A percentile compares a stretch with the other conserved stretches of the same genome.
These are phyloP conservation scores for Threskiornis aethiopicus DNA, from an alignment of 2,797 vertebrate species.

Conservation along the genomic window DNA sequence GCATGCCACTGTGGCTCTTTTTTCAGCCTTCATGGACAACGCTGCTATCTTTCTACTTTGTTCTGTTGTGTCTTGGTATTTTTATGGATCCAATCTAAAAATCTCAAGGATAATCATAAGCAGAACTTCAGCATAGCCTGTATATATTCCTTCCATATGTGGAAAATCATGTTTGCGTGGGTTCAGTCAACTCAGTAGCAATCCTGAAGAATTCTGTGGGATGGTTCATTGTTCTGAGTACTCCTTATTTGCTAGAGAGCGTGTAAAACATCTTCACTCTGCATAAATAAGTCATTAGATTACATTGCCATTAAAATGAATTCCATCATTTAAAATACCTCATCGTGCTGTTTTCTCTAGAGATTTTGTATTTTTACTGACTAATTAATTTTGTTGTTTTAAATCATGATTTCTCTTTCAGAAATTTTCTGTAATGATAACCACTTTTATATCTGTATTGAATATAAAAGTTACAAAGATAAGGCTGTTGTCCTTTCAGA, in stretches of 20 bases:
- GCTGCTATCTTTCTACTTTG: fast-evolving
- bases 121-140: neutral
- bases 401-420: neutral
- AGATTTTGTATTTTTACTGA: neutral
- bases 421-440: neutral
- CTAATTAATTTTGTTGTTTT: neutral
- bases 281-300: neutral
- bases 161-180: slow-evolving; percentile 1
- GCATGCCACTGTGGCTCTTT: neutral
- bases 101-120: neutral
- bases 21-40: neutral
- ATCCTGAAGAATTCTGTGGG: slow-evolving; percentile 24
- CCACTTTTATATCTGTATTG: neutral
- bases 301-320: neutral
- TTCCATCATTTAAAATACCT: neutral
- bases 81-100: neutral
- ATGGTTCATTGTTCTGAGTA: slow-evolving; percentile 5
- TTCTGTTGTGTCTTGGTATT: neutral
- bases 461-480: neutral
- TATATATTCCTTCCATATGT: slow-evolving; percentile 33
- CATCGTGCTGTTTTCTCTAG: neutral
- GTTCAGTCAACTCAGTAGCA: slow-evolving; percentile 37
- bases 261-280: neutral
- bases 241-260: neutral
- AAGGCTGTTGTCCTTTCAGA: neutral